Base-by-base conservation (phyloP, 2,888 invertebrate species). In the Baronia brevicornis region DNA sequence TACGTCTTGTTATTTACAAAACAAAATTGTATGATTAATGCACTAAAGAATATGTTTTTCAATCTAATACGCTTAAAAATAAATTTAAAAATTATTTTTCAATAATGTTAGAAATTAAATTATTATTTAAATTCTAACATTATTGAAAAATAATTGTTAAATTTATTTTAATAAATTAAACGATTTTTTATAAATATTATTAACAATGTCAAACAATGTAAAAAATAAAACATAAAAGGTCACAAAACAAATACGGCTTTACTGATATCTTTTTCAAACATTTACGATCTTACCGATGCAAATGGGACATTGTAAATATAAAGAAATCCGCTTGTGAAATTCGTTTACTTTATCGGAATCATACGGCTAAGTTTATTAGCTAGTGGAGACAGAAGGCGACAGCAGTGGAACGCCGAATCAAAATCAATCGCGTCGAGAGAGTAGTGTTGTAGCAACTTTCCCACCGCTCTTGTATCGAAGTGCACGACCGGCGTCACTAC, bases 361-460 rank as follows among this genome's bases (percentile, higher is more conserved):
- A 26, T 18, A 13, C 8, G 10, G 19, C 23, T 13, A 28, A 33
- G 27, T 31, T 36, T 19, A 18, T 13, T 4, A n/a, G n/a, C n/a
- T n/a, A 29, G 24, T 18, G 19, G 26, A 14, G 20, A 23, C 23
- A 24, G 31, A n/a, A n/a, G n/a, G 44, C 51, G 49, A 43, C 49
- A 46, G 40, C 45, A 46, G 43, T 48, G 46, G 52, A 34, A 37
- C 33, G 43, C 47, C 54, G 50, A 51, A 55, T 57, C 60, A 44
- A 64, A 65, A 68, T 67, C 69, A 65, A 68, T 65, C 55, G 56
- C 45, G 50, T 35, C 60, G 64, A 60, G 69, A 77, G 80, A 79
- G 74, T 65, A 66, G 62, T 65, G 47, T 48, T 48, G n/a, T n/a
- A n/a, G 59, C 75, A 72, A 79, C 80, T 80, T 80, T 80, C 80